Base-by-base conservation (phyloP, 2,113 vertebrate genomes). In the Petrocephalus microphthalmus region DNA sequence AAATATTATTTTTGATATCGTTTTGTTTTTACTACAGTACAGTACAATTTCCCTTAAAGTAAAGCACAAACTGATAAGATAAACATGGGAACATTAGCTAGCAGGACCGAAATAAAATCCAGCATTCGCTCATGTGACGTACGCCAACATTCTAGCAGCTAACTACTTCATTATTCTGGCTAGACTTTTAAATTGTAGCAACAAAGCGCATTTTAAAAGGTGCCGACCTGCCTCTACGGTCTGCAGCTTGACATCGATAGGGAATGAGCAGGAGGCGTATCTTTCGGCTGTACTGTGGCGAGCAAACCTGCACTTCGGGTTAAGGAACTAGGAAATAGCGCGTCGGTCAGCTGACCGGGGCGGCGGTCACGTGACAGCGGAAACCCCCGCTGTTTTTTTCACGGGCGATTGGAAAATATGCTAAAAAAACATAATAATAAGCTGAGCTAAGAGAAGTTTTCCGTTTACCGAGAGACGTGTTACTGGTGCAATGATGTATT, bases 171-270 rank as follows among this genome's bases (percentile, higher is more conserved):
- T 49, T 56, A 53, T 17, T 33, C 25, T 3, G 15, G 15, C 51
- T 85, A 54, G 2, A 11, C 47, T 5, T n/a, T 45, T 64, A 42
- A 86, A 52, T 20, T 20, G 37, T 57, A 33, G 57, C 29, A 33
- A 81, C 5, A 22, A 64, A n/a, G 49, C 42, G 51, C 13, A 37
- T n/a, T 52, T 25, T 8, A 20, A 84, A 84, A 88, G 3, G 49
- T 74, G 33, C 7, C 7, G 22, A 89, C 17, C 7, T 89, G 78
- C 89, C 86, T 71, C 67, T 52, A 19, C 64, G 5, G 57, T 84
- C 74, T 42, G 49, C 49, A 87, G 86, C 57, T 89, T 87, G 29
- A 83, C 71, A 64, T 89, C 29, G 47, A 87, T 45, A 52, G 53
- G 53, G 29, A 45, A 64, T 82, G 17, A 45, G 52, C 45, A 20